Percentiles rank a stretch among this genome's conserved stretches.
Evolutionary conservation across 2,888 invertebrate genomes (phyloP).

Genomic region (Spisula solida): DNA sequence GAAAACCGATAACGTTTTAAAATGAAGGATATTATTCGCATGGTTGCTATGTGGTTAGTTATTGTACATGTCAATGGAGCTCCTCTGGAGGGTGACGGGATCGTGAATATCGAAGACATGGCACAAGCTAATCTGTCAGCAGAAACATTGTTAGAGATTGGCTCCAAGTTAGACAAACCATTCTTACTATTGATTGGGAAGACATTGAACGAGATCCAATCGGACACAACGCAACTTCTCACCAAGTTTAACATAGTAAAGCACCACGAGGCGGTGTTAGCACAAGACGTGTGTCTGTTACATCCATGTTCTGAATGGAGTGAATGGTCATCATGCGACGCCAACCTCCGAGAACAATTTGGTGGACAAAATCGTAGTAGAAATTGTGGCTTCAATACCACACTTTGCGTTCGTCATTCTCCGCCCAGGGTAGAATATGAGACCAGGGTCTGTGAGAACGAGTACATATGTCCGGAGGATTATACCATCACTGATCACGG

Average conservation of each 20-base stretch:
- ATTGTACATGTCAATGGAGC: background rate
- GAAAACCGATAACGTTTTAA: background rate
- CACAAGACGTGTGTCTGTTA: constrained; percentile 8
- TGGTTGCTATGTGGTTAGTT: background rate
- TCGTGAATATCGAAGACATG: background rate
- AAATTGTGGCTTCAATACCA: constrained; percentile 29
- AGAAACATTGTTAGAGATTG: constrained; percentile 18
- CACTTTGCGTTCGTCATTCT: background rate
- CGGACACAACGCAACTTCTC: background rate
- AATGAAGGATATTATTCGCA: background rate
- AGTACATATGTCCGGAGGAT: constrained; percentile 3
- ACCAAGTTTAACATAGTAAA: constrained; percentile 2
- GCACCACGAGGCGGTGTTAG: background rate
- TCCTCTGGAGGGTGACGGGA: background rate
- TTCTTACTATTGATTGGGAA: constrained; percentile 25
- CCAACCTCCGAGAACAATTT: background rate
- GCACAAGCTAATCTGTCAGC: background rate
- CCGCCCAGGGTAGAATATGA: background rate
- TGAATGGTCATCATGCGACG: constrained; percentile 23
- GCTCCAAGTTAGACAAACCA: constrained; percentile 4
- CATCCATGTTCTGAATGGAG: constrained; percentile 36
- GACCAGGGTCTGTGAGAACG: background rate
- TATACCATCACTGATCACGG: background rate
- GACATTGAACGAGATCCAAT: background rate
- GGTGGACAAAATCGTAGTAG: constrained; percentile 29